A percentile compares a stretch with the other conserved stretches of the same genome.
Conservation (phyloP, 92 coral and sea anemone species). For the Chrysogorgia sp. region DNA sequence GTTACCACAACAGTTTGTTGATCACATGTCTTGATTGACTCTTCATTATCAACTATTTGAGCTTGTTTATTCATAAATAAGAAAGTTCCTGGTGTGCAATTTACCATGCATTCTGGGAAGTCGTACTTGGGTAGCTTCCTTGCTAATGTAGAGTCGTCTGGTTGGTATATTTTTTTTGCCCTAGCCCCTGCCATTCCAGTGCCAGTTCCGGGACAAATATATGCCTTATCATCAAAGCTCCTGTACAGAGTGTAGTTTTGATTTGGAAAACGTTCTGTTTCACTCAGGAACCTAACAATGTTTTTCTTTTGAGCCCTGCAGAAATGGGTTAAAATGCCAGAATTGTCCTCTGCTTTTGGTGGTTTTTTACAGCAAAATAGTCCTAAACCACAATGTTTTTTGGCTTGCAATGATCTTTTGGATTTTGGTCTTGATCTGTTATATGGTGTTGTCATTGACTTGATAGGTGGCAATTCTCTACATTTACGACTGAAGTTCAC, state of each 20-base stretch:
- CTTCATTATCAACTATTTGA: slow-evolving; percentile 22
- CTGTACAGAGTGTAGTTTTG: slow-evolving; percentile 42
- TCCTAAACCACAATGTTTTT: slow-evolving; percentile 60
- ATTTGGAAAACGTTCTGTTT: slow-evolving; percentile 51
- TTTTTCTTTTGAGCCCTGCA: slow-evolving; percentile 67
- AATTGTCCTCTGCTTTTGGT: slow-evolving; percentile 59
- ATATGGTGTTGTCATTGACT: slow-evolving; percentile 54
- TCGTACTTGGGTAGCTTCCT: slow-evolving; percentile 66
- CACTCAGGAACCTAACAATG: slow-evolving; percentile 52
- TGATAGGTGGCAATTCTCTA: slow-evolving; percentile 47
- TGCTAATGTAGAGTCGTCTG: slow-evolving; percentile 15
- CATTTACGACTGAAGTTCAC: slow-evolving; percentile 58
- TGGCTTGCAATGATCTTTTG: slow-evolving; percentile 62
- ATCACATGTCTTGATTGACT: slow-evolving; percentile 6
- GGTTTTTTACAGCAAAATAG: slow-evolving; percentile 70
- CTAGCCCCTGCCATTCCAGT: slow-evolving; percentile 42
- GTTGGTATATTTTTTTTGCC: slow-evolving; percentile 53
- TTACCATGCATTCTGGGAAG: background rate
- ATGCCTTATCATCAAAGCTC: slow-evolving; percentile 37
- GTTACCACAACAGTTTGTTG: slow-evolving; percentile 25
- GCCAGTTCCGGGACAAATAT: slow-evolving; percentile 37
- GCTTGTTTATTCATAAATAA: slow-evolving; percentile 55
- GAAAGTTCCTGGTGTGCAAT: slow-evolving; percentile 17
- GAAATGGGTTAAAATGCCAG: slow-evolving; percentile 62
- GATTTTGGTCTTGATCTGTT: slow-evolving; percentile 63